phyloP scores from a whole-genome alignment of 2,888 invertebrate genomes.

The Synergus japonicus region DNA sequence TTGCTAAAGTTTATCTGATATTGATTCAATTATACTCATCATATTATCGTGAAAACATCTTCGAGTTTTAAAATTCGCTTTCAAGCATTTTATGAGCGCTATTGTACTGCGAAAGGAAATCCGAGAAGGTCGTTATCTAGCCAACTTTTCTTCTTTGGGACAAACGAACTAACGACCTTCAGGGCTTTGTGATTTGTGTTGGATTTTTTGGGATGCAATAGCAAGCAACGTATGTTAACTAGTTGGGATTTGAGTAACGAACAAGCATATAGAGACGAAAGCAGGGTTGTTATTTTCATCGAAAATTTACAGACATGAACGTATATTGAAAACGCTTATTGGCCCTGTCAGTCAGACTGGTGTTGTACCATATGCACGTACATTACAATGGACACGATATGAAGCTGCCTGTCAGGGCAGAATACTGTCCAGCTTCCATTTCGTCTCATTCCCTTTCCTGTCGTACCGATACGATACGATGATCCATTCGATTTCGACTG shows the following conservation, averaged over 20 bases:
- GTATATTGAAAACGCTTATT: conserved; percentile 30
- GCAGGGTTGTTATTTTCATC: conserved; percentile 9
- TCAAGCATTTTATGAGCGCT: background rate
- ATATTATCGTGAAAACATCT: background rate
- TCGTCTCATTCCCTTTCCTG: background rate
- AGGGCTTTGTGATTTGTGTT: background rate
- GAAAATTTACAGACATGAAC: conserved; percentile 14
- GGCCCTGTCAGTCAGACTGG: conserved; percentile 3
- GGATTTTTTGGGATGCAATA: background rate
- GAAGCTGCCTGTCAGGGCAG: background rate
- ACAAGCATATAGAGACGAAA: background rate
- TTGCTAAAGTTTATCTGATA: background rate
- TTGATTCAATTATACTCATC: background rate
- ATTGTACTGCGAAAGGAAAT: background rate
- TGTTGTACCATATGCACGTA: conserved; percentile 6
- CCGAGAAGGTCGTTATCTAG: conserved; percentile 3
- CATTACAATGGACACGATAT: conserved; percentile 23
- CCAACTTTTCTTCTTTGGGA: background rate
- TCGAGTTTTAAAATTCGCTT: background rate
- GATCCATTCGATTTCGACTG: conserved; percentile 2
- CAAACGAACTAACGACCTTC: background rate
- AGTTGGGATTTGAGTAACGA: background rate
- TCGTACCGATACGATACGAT: background rate
- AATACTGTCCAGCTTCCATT: conserved; percentile 3
- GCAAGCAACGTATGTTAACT: background rate